These are phyloP conservation scores for Bradypus variegatus DNA, from an alignment of 2,797 vertebrate genomes.

Conservation along the genomic window DNA sequence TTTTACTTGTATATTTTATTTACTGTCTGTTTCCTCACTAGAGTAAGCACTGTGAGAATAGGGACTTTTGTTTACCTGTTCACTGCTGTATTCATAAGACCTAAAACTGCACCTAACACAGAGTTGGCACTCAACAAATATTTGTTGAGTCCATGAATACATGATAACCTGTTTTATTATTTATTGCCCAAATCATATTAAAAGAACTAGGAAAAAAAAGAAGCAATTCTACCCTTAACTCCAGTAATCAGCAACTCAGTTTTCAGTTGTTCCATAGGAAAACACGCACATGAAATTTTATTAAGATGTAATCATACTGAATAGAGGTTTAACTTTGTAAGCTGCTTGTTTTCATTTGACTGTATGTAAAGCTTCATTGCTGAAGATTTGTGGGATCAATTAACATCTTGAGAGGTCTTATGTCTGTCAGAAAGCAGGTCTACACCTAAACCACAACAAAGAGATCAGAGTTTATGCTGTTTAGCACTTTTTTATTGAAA, in stretches of 20 bases:
- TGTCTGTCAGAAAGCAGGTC: background rate
- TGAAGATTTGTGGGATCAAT: background rate
- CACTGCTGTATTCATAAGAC: background rate
- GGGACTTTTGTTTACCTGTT: background rate
- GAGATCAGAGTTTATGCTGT: background rate
- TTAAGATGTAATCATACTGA: background rate
- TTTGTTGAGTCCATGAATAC: background rate
- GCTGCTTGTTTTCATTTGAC: background rate
- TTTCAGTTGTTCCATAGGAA: background rate
- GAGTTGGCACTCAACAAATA: background rate
- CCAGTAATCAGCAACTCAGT: background rate
- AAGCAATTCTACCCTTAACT: background rate
- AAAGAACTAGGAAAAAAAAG: background rate
- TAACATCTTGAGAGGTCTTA: background rate
- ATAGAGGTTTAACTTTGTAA: background rate
- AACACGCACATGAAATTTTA: background rate
- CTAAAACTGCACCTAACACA: background rate
- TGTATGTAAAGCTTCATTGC: background rate
- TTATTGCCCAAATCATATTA: constrained; percentile 4
- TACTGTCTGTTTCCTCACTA: background rate
- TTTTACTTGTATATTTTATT: background rate
- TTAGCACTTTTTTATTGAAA: background rate
- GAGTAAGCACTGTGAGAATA: background rate
- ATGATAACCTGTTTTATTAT: background rate
- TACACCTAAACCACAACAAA: background rate